phyloP scores from a whole-genome alignment of 2,888 invertebrate genomes.

The Amphipyra berbera region DNA sequence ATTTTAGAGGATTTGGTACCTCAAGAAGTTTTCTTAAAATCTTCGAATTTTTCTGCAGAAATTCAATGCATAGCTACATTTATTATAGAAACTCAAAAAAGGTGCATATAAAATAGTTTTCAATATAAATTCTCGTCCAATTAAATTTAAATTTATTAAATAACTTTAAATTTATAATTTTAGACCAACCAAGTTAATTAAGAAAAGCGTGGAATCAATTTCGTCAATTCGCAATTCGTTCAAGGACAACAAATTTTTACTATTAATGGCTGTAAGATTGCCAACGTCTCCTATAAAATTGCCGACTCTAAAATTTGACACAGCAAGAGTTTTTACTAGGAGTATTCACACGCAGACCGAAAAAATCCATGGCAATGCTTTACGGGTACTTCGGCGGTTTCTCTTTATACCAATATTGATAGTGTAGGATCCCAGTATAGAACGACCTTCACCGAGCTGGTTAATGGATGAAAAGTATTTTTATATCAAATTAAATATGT shows the following conservation, averaged over 20 bases:
- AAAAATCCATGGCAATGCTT: conserved; percentile 2
- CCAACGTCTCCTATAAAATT: conserved; percentile 21
- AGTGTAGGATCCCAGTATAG: too few species aligned
- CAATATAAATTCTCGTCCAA: background rate
- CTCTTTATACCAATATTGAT: background rate
- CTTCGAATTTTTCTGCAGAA: conserved; percentile 45
- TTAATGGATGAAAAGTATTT: too few species aligned
- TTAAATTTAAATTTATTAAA: background rate
- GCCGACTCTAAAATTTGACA: conserved; percentile 35
- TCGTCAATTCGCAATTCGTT: conserved; percentile 6
- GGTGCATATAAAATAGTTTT: conserved; percentile 16
- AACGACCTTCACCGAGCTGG: too few species aligned
- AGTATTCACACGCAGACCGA: conserved; percentile 44
- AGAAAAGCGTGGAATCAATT: conserved; percentile 11
- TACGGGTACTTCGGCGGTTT: conserved; percentile 14
- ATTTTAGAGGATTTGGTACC: conserved; percentile 41
- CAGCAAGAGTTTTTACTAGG: conserved; percentile 28
- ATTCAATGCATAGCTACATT: conserved; percentile 58
- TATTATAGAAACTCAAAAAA: conserved; percentile 25
- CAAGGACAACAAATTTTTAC: conserved; percentile 37
- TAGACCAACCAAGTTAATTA: conserved; percentile 27
- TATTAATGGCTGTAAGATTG: conserved; percentile 51
- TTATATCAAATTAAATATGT: too few species aligned
- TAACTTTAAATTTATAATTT: background rate
- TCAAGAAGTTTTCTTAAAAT: conserved; percentile 46